Percentiles rank a stretch among this genome's conserved stretches.
Evolutionary conservation across 2,888 invertebrate genomes (phyloP).

Genomic region (Megalurothrips usitatus): DNA sequence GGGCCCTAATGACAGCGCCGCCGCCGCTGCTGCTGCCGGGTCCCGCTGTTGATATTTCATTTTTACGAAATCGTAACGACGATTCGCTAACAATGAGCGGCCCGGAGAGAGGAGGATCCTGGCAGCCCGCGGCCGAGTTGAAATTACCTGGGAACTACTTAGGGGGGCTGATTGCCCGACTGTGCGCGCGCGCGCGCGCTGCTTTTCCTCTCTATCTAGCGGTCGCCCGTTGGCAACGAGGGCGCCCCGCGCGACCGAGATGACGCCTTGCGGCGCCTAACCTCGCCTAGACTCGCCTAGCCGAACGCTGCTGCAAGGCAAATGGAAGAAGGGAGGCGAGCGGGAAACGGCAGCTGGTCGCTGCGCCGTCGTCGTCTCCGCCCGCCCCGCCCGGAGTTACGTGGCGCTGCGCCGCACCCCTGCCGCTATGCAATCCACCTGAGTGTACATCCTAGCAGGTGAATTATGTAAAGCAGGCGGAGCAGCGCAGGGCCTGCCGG

Average conservation of each 20-base stretch:
- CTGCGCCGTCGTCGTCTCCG: neutral
- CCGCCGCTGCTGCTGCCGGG: neutral
- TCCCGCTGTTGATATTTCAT: neutral
- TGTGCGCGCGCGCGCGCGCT: neutral
- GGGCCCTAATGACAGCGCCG: neutral
- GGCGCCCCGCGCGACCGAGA: neutral
- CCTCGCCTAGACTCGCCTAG: no score
- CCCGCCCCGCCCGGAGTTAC: no score
- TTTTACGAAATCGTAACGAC: neutral
- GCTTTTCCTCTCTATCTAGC: neutral
- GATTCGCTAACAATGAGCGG: neutral
- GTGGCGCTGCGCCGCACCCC: neutral
- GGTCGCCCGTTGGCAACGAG: neutral
- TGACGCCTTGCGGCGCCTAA: neutral
- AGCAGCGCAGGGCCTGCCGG: neutral
- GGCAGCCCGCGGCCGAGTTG: neutral
- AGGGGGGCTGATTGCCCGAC: neutral
- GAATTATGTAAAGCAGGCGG: neutral
- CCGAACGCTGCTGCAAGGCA: no score
- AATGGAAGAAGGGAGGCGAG: no score
- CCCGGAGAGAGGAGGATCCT: neutral
- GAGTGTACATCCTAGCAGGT: neutral
- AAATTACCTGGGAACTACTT: constrained; percentile 11
- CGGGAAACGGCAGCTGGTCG: no score
- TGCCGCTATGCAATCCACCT: neutral